A percentile compares a stretch with the other conserved stretches of the same genome.
Conservation (phyloP, 2,113 vertebrate species). For the Bos indicus region DNA sequence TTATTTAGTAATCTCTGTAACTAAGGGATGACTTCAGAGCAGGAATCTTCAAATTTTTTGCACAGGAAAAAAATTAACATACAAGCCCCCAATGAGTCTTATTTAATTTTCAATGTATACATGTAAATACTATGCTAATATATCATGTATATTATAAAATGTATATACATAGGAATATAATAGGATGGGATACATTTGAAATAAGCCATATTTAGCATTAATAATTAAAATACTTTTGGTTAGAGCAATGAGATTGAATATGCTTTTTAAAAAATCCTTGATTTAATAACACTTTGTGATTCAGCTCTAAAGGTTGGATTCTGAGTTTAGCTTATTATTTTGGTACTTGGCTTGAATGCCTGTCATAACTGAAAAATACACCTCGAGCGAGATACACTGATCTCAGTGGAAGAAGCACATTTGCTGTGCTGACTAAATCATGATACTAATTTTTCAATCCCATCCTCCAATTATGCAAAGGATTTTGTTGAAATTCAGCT, state of each 20-base stretch:
- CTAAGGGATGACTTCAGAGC: not conserved
- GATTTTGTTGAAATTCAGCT: constrained; percentile 71
- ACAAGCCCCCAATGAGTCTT: not conserved
- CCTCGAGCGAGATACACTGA: not conserved
- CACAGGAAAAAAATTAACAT: not conserved
- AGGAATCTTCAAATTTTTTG: not conserved
- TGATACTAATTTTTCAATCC: constrained; percentile 61
- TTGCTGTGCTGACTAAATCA: constrained; percentile 49
- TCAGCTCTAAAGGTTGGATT: not conserved
- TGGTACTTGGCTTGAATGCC: not conserved
- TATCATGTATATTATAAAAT: not conserved
- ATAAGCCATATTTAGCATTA: constrained; percentile 25
- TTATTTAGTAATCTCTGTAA: not conserved
- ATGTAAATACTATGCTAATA: not conserved
- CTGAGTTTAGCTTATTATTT: not conserved
- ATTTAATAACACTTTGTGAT: constrained; percentile 17
- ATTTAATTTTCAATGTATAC: not conserved
- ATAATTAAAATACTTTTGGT: constrained; percentile 13
- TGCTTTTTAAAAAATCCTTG: not conserved
- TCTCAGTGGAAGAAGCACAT: not conserved
- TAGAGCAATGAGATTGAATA: not conserved
- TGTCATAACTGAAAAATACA: constrained; percentile 6
- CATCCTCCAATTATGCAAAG: constrained; percentile 73
- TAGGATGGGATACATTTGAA: not conserved
- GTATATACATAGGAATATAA: not conserved